Conservation (phyloP, 1,140 invertebrate species). For the Bombus ignitus region DNA sequence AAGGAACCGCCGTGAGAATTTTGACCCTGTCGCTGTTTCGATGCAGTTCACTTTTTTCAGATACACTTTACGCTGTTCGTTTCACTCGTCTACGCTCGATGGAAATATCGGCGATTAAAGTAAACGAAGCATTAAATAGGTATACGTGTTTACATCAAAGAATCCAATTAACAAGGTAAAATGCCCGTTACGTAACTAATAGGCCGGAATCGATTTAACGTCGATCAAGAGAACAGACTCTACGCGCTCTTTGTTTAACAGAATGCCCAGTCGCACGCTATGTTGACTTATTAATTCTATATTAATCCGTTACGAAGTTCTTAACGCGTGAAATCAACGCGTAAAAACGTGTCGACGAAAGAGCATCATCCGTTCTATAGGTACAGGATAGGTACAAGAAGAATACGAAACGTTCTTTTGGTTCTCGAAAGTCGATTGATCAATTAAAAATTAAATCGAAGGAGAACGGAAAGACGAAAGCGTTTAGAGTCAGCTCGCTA, state of each 20-base stretch:
- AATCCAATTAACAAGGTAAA: slow-evolving; percentile 4
- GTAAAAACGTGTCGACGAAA: not conserved
- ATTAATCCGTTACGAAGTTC: not conserved
- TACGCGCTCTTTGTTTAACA: not conserved
- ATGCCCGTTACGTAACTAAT: not conserved
- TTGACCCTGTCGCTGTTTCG: too few species aligned
- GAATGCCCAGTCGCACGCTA: not conserved
- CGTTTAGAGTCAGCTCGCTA: not conserved
- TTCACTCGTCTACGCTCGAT: not conserved
- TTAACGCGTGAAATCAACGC: not conserved
- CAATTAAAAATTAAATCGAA: not conserved
- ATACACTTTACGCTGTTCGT: not conserved
- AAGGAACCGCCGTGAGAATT: too few species aligned
- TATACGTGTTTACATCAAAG: not conserved
- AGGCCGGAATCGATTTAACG: too few species aligned
- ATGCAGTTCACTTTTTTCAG: not conserved
- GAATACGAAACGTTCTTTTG: not conserved
- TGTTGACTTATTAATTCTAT: not conserved
- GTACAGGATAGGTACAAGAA: not conserved
- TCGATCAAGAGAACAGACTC: not conserved
- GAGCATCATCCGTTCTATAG: too few species aligned
- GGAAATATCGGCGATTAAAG: not conserved
- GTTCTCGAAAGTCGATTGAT: not conserved
- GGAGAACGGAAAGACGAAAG: not conserved
- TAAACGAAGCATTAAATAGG: slow-evolving; percentile 18